Evolutionary conservation across 30 jellyfish, hydroid and myxozoan species (phyloP).

Genomic region (Catostylus mosaicus): DNA sequence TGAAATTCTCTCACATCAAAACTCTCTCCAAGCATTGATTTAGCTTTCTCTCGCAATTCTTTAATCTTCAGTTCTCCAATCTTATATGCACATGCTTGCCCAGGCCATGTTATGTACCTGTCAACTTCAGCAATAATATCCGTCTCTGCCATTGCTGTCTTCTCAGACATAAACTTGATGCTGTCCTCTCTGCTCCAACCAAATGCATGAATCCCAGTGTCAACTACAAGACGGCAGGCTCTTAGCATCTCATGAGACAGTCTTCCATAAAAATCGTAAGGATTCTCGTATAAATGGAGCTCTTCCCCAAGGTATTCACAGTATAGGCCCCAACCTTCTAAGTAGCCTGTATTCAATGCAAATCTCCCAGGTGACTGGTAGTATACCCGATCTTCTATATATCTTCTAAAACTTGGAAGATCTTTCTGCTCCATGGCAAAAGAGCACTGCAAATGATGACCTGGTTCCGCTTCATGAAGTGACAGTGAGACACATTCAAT

Average conservation of each 20-base stretch:
- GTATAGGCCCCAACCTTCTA: constrained; percentile 98
- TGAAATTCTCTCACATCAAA: constrained; percentile 86
- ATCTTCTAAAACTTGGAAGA: constrained; percentile 75
- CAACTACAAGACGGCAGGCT: constrained; percentile 93
- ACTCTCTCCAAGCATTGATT: constrained; percentile 63
- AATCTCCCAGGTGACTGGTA: constrained; percentile 88
- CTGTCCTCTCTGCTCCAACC: constrained; percentile 90
- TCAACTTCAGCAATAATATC: constrained; percentile 87
- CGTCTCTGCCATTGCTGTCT: constrained; percentile 75
- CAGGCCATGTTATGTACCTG: constrained; percentile 97
- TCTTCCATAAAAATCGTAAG: constrained; percentile 81
- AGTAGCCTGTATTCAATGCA: constrained; percentile 80
- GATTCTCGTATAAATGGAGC: constrained; percentile 74
- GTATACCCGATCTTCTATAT: constrained; percentile 80
- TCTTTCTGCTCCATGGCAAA: constrained; percentile 70
- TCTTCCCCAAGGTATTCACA: constrained; percentile 96
- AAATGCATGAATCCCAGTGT: constrained; percentile 93
- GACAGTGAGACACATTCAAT: constrained; percentile 85
- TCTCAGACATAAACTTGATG: constrained; percentile 69
- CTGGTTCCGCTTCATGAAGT: constrained; percentile 96
- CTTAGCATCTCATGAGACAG: constrained; percentile 94
- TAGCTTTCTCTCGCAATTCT: constrained; percentile 59
- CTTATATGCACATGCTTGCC: constrained; percentile 94
- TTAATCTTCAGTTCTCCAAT: constrained; percentile 84
- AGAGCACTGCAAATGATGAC: constrained; percentile 87